These are phyloP conservation scores for Panagrolaimus sp. DNA, from an alignment of 1,140 invertebrate species.

Conservation along the genomic window DNA sequence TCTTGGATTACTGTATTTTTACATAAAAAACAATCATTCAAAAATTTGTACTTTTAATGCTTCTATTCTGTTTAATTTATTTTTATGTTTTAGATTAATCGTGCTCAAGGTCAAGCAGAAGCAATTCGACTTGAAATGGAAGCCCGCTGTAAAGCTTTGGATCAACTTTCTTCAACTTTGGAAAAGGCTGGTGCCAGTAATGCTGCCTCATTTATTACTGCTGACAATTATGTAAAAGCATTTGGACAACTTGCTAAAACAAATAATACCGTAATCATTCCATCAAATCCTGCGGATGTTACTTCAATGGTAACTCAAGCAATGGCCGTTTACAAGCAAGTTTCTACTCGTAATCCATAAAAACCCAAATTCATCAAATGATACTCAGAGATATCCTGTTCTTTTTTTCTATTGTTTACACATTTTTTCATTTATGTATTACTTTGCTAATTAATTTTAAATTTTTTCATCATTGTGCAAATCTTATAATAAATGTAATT, in stretches of 20 bases:
- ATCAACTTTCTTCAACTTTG: conserved; percentile 67
- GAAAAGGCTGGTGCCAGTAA: conserved; percentile 20
- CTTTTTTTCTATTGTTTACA: too few species aligned
- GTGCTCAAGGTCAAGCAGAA: conserved; percentile 77
- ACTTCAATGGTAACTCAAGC: conserved; percentile 62
- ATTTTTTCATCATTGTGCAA: too few species aligned
- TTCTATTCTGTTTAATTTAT: too few species aligned
- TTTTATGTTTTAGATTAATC: conserved; percentile 68
- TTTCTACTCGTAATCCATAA: not conserved
- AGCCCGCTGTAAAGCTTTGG: conserved; percentile 74
- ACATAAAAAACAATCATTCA: too few species aligned
- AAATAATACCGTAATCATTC: conserved; percentile 88
- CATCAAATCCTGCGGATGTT: conserved; percentile 80
- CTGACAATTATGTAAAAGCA: conserved; percentile 44
- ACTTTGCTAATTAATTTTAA: too few species aligned
- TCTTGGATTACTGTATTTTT: too few species aligned
- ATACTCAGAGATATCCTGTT: too few species aligned
- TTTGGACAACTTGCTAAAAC: conserved; percentile 71
- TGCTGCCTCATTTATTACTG: conserved; percentile 36
- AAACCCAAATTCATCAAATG: too few species aligned
- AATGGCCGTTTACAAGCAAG: conserved; percentile 44
- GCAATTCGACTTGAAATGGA: conserved; percentile 78
- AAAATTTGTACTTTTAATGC: too few species aligned
- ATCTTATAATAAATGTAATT: too few species aligned
- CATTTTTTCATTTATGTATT: too few species aligned